These are phyloP conservation scores for Drosophila pachea DNA, from an alignment of 1,140 invertebrate genomes.

Conservation along the genomic window DNA sequence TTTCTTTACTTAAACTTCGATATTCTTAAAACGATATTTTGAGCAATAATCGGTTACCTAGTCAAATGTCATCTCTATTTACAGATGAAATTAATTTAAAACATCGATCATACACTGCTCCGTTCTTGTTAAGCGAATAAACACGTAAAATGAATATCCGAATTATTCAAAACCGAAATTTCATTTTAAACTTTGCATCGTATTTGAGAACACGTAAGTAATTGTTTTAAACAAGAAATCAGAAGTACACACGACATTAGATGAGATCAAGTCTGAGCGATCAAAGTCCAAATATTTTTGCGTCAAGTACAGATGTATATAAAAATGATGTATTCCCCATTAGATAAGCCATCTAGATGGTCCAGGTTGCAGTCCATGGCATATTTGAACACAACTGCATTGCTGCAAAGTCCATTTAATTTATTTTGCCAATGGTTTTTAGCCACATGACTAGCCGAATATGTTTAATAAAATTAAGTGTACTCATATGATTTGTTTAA, in stretches of 20 bases:
- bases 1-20: not conserved
- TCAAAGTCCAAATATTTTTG: slow-evolving; percentile 59
- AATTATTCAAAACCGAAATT: slow-evolving; percentile 31
- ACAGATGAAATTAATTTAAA: not conserved
- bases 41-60: not conserved
- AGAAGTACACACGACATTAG: slow-evolving; percentile 23
- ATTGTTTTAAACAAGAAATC: not conserved
- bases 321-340: not conserved
- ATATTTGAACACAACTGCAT: too few relatives aligned
- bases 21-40: slow-evolving; percentile 2
- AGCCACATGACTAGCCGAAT: too few relatives aligned
- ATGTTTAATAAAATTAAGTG: too few relatives aligned
- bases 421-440: too few relatives aligned
- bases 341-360: not conserved
- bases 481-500: too few relatives aligned
- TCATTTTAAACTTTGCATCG: slow-evolving; percentile 4
- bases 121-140: slow-evolving; percentile 13
- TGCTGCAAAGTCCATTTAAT: too few relatives aligned
- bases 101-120: slow-evolving; percentile 23
- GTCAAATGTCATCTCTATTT: not conserved
- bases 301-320: slow-evolving; percentile 10
- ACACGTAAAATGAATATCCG: slow-evolving; percentile 24
- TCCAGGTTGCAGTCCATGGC: too few relatives aligned
- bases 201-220: slow-evolving; percentile 25
- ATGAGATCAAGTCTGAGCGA: slow-evolving; percentile 32